These are phyloP conservation scores for Ameiurus melas DNA, from an alignment of 2,113 vertebrate genomes.

Conservation along the genomic window DNA sequence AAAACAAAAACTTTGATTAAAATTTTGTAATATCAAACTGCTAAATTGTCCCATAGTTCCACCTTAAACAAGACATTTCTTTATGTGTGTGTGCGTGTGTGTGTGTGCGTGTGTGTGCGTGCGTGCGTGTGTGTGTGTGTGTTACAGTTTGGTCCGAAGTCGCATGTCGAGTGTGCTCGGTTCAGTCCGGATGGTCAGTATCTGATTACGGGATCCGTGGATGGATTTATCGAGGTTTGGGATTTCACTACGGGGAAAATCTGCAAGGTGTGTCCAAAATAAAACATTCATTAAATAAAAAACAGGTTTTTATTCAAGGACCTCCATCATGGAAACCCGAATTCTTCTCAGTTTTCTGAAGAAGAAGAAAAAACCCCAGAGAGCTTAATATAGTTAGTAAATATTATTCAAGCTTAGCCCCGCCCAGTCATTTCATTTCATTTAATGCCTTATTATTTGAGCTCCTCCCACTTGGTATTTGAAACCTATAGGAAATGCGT, in stretches of 20 bases:
- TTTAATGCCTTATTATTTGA: not conserved
- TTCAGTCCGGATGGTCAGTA: slow-evolving; percentile 98
- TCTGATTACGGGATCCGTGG: slow-evolving; percentile 94
- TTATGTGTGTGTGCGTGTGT: slow-evolving; percentile 14
- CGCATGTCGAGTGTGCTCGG: slow-evolving; percentile 94
- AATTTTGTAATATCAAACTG: not conserved
- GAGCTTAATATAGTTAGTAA: not conserved
- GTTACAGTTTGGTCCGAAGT: slow-evolving; percentile 94
- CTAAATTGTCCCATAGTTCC: not conserved
- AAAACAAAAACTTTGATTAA: too few relatives aligned
- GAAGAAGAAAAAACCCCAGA: too few relatives aligned
- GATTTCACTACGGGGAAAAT: slow-evolving; percentile 99
- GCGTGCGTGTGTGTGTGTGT: slow-evolving; percentile 26
- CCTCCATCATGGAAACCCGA: not conserved
- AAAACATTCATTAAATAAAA: too few relatives aligned
- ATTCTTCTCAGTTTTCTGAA: not conserved
- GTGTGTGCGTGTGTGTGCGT: slow-evolving; percentile 23
- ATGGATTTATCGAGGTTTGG: slow-evolving; percentile 99
- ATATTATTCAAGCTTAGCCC: not conserved
- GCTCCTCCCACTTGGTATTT: not conserved
- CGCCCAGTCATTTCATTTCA: not conserved
- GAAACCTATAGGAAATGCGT: not conserved
- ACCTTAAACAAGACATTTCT: not conserved
- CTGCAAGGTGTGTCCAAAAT: slow-evolving; percentile 78
- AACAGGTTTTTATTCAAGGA: not conserved